A percentile compares a stretch with the other conserved stretches of the same genome.
Conservation (phyloP, 2,113 vertebrate species). For the Albula goreensis region DNA sequence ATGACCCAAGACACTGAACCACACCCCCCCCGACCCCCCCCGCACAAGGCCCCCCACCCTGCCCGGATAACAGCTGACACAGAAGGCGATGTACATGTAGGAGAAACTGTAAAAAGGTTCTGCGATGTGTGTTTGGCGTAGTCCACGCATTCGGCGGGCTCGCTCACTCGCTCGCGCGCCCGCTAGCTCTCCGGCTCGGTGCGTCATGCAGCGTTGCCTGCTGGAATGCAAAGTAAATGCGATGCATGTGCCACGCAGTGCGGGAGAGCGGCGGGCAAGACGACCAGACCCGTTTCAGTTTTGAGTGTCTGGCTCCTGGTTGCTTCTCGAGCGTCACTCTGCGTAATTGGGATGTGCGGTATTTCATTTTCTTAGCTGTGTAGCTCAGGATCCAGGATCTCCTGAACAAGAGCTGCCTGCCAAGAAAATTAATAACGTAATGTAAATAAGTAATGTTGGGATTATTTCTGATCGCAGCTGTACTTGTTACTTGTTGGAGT, state of each 20-base stretch:
- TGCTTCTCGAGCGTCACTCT: neutral
- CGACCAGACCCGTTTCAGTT: neutral
- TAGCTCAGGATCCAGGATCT: neutral
- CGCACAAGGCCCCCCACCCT: too few relatives aligned
- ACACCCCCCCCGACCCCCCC: neutral
- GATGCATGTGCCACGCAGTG: neutral
- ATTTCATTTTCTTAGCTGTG: neutral
- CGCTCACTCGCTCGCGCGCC: neutral
- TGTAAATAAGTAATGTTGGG: neutral
- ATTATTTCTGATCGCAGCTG: neutral
- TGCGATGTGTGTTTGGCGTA: neutral
- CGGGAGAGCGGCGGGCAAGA: neutral
- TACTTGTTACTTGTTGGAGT: constrained; percentile 23
- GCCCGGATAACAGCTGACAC: neutral
- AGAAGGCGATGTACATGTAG: neutral
- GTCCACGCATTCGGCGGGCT: neutral
- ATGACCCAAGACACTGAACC: neutral
- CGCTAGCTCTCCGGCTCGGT: neutral
- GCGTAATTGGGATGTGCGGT: neutral
- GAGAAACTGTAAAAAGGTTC: neutral
- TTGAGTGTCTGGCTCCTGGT: neutral
- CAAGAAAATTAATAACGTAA: neutral
- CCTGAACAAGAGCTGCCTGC: neutral
- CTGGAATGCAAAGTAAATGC: neutral
- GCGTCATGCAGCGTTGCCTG: neutral